Evolutionary conservation across 2,797 vertebrate genomes (phyloP), one percentile per base, ranked within the genome.

Genomic region (Meriones psammophilus): DNA sequence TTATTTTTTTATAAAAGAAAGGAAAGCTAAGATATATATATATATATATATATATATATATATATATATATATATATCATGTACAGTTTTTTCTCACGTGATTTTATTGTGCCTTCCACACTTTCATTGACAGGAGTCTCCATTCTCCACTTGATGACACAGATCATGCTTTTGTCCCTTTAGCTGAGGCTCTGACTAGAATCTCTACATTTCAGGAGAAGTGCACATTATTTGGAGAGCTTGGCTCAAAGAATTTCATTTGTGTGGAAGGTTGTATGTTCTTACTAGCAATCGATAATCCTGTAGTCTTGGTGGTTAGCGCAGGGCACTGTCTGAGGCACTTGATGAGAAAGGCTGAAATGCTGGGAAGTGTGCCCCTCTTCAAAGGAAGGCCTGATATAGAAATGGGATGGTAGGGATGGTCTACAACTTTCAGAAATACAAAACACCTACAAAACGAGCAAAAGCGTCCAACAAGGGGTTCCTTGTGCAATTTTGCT

Each of bases 101-200:
- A 4, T 58, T 58, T 92, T 28, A 26, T 56, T 8, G 22, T 2
- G 3, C 0, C 5, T 13, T 18, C 4, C 17, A 3, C 4, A 8
- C 33, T 24, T 39, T 66, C 0, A 36, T 30, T 69, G 50, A 9
- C 74, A 2, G 8, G 17, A 0, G 12, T 12, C 1, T 3, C 39
- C 5, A 5, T 24, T 22, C 10, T 74, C 39, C 22, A 8, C 9
- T 54, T 58, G 10, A 36, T 2, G 4, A 56, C 18, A 28, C 5
- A 17, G 20, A 30, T 39, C 39, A 10, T 1, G 3, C 3, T 8
- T 0, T 0, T 3, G 9, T 74, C 20, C 3, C 18, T 24, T 64
- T 28, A 5, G 14, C 14, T 17, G 8, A 46, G 39, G 12, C 71
- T 87, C 50, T 30, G 46, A 14, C 60, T 88, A 2, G 33, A 39